Conservation (phyloP, 2,888 invertebrate species). For the Drosophila mimica region DNA sequence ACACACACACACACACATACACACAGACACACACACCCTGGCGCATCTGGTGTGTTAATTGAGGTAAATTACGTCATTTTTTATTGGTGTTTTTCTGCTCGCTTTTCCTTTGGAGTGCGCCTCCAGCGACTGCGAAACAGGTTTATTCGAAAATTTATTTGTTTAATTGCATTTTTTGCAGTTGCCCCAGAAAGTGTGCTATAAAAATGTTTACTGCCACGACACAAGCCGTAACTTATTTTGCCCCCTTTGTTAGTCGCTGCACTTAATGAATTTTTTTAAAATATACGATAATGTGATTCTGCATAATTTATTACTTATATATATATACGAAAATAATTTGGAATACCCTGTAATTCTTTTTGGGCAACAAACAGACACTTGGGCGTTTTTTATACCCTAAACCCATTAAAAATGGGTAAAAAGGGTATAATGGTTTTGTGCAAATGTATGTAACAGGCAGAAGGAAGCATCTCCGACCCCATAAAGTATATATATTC, state of each 20-base stretch:
- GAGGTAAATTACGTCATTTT: constrained; percentile 78
- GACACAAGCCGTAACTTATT: constrained; percentile 71
- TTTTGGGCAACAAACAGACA: not conserved
- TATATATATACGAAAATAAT: constrained; percentile 10
- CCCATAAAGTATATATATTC: no score
- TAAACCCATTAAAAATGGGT: no score
- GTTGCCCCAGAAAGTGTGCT: constrained; percentile 49
- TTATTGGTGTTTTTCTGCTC: constrained; percentile 25
- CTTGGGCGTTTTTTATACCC: no score
- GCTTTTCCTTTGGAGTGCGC: not conserved
- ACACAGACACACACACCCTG: not conserved
- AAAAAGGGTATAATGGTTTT: no score
- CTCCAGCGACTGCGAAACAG: constrained; percentile 47
- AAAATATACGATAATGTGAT: constrained; percentile 43
- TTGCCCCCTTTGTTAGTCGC: constrained; percentile 10
- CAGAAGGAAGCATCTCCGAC: no score
- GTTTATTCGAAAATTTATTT: constrained; percentile 76
- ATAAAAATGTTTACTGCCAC: constrained; percentile 61
- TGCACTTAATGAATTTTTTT: constrained; percentile 60
- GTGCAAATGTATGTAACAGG: no score
- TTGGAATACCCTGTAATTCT: not conserved
- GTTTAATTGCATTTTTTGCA: constrained; percentile 74
- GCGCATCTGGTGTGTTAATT: constrained; percentile 76
- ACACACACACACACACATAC: constrained; percentile 10
- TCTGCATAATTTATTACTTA: constrained; percentile 26